phyloP scores from a whole-genome alignment of 2,888 invertebrate species.

The Napeogenes inachia region DNA sequence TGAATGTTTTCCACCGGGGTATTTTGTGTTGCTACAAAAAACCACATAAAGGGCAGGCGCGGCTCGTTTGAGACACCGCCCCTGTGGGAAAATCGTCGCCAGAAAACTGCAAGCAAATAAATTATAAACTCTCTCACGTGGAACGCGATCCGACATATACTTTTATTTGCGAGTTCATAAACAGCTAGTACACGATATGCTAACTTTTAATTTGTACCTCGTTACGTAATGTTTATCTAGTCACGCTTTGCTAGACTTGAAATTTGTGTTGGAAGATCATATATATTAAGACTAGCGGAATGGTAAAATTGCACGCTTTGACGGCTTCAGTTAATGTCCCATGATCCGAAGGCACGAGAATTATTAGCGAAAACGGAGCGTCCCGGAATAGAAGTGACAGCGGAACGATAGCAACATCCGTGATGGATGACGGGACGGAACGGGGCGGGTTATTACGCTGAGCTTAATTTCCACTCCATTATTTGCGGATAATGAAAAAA shows the following conservation, averaged over 20 bases:
- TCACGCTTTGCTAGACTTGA: constrained; percentile 18
- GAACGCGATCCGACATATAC: constrained; percentile 57
- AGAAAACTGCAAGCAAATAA: constrained; percentile 76
- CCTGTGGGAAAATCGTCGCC: constrained; percentile 77
- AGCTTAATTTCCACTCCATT: constrained; percentile 52
- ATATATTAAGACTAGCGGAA: constrained; percentile 13
- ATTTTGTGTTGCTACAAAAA: constrained; percentile 75
- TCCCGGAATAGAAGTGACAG: constrained; percentile 74
- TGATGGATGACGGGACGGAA: constrained; percentile 67
- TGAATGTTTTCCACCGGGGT: constrained; percentile 75
- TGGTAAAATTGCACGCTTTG: constrained; percentile 40
- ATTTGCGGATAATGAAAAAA: no score
- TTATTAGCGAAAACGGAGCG: constrained; percentile 74
- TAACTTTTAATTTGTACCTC: not conserved
- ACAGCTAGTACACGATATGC: constrained; percentile 29
- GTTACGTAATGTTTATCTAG: not conserved
- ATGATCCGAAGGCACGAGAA: constrained; percentile 45
- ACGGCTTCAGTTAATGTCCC: constrained; percentile 54
- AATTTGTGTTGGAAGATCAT: constrained; percentile 18
- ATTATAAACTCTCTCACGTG: constrained; percentile 72
- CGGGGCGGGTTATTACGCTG: constrained; percentile 61
- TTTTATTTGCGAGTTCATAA: constrained; percentile 36
- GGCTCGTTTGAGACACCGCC: constrained; percentile 75
- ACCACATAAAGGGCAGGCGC: constrained; percentile 75
- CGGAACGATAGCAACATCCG: constrained; percentile 69